Percentiles rank a stretch among this genome's conserved stretches.
Conservation (phyloP, 2,113 vertebrate genomes). For the Columbina picui region DNA sequence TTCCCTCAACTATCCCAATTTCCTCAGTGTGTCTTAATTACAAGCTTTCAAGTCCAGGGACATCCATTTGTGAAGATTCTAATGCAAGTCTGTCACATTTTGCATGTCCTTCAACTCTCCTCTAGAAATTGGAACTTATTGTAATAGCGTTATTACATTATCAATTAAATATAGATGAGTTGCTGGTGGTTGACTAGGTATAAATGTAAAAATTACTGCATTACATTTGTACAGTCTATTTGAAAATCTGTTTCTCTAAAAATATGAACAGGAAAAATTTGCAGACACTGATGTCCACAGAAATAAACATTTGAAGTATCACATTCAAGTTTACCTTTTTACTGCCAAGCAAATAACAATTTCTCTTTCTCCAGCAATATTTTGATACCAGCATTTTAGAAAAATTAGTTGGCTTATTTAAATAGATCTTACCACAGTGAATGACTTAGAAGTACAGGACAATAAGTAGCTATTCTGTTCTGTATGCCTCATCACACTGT, state of each 20-base stretch:
- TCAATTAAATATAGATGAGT: neutral
- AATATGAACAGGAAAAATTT: neutral
- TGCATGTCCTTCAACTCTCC: neutral
- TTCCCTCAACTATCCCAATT: neutral
- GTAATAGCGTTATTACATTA: neutral
- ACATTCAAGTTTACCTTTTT: neutral
- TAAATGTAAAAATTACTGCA: neutral
- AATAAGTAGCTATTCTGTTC: neutral
- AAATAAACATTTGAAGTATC: neutral
- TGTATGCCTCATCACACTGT: neutral
- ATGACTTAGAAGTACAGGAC: neutral
- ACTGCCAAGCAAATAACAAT: neutral
- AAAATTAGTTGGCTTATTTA: neutral
- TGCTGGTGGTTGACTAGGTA: neutral
- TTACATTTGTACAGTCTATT: neutral
- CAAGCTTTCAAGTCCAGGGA: neutral
- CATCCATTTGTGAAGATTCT: neutral
- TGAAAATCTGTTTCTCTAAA: neutral
- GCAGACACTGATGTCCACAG: neutral
- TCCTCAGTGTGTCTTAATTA: neutral
- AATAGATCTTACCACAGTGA: neutral
- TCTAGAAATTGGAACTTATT: neutral
- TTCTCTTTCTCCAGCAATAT: neutral
- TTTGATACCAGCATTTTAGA: neutral
- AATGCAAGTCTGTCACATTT: fast-evolving